These are phyloP conservation scores for Meloidogyne hapla DNA, from an alignment of 1,140 invertebrate genomes.

Conservation along the genomic window DNA sequence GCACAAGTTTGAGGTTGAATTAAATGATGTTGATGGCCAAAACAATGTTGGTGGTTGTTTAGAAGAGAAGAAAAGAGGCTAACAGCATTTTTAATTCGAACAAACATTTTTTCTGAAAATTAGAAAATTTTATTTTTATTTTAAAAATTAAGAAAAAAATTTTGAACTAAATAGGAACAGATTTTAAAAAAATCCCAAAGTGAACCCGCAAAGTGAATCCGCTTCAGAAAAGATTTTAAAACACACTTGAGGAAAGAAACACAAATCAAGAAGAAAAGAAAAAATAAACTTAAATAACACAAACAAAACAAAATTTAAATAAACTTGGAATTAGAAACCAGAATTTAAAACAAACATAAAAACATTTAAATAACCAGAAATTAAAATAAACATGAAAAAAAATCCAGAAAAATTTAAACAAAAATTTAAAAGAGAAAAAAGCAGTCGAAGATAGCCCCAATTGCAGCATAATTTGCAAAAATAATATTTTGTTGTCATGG, in stretches of 20 bases:
- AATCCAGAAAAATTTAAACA: background rate
- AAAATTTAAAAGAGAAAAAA: background rate
- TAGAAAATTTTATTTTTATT: too few species aligned
- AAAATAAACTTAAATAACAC: too few species aligned
- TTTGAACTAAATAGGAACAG: too few species aligned
- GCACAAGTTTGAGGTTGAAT: background rate
- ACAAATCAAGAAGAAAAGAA: too few species aligned
- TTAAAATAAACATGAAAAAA: background rate
- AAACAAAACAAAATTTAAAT: too few species aligned
- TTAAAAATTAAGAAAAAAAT: too few species aligned
- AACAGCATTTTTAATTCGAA: background rate
- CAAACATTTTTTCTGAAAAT: slow-evolving; percentile 1
- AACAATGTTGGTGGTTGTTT: background rate
- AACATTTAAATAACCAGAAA: background rate
- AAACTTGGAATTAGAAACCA: background rate
- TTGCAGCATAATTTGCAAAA: too few species aligned
- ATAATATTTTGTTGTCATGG: background rate
- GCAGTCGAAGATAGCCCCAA: background rate
- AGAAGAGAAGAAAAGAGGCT: slow-evolving; percentile 13
- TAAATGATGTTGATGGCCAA: background rate
- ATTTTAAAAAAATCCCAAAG: too few species aligned
- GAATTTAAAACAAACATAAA: background rate
- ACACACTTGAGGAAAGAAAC: too few species aligned
- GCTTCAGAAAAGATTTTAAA: too few species aligned
- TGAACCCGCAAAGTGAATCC: too few species aligned